Evolutionary conservation across 2,888 invertebrate species (phyloP).

Genomic region (Cordilura impudica): DNA sequence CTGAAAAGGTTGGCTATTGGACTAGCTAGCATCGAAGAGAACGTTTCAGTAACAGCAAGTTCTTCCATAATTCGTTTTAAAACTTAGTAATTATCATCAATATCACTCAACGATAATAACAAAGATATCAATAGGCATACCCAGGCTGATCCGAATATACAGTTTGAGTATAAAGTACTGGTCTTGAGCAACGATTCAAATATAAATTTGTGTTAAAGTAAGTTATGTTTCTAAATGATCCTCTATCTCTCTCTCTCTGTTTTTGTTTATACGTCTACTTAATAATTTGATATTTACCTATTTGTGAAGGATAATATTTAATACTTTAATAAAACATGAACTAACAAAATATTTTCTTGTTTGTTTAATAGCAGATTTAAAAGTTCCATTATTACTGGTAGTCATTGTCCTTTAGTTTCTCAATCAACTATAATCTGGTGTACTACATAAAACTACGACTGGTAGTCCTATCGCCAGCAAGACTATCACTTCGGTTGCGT

Average conservation of each 20-base stretch:
- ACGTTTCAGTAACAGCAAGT: too few relatives aligned
- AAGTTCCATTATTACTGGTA: constrained; percentile 59
- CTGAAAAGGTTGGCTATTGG: too few relatives aligned
- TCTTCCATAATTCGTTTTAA: too few relatives aligned
- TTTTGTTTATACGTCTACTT: too few relatives aligned
- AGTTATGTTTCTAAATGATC: not conserved
- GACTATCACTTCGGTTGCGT: constrained; percentile 16
- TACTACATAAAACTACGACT: constrained; percentile 16
- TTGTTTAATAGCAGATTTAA: constrained; percentile 59
- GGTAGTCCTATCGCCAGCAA: constrained; percentile 5
- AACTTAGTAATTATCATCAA: too few relatives aligned
- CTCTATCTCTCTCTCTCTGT: too few relatives aligned
- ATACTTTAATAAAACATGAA: constrained; percentile 42
- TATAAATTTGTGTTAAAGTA: not conserved
- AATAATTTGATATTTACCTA: not conserved
- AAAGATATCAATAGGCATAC: too few relatives aligned
- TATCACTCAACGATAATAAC: too few relatives aligned
- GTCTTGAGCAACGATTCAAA: not conserved
- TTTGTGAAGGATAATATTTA: constrained; percentile 55
- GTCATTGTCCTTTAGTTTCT: constrained; percentile 59
- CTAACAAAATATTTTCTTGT: constrained; percentile 55
- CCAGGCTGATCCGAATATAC: too few relatives aligned
- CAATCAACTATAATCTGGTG: constrained; percentile 60
- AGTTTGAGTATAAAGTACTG: too few relatives aligned
- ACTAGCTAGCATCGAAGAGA: too few relatives aligned